phyloP scores from a whole-genome alignment of 2,888 invertebrate genomes.

The Calliscelio sp. region DNA sequence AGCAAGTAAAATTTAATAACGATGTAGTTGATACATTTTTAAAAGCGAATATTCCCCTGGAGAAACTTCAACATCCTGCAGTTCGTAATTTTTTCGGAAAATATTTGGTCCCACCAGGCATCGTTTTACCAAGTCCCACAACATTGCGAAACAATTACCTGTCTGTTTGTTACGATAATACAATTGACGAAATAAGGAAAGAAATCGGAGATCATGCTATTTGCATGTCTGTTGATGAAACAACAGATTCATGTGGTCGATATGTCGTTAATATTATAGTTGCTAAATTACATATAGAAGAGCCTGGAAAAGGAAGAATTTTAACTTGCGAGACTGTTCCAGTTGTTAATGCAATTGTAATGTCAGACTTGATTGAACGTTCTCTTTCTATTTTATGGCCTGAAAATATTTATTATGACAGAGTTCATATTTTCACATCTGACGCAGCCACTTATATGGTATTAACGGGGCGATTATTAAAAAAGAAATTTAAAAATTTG shows the following conservation, averaged over 20 bases:
- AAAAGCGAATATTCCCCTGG: constrained; percentile 3
- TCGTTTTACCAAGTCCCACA: not conserved
- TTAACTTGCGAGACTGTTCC: constrained; percentile 21
- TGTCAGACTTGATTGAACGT: constrained; percentile 22
- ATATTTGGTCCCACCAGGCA: not conserved
- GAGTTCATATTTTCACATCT: constrained; percentile 18
- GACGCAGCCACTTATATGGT: constrained; percentile 31
- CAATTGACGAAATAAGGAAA: not conserved
- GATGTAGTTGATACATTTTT: constrained; percentile 9
- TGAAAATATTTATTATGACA: constrained; percentile 1
- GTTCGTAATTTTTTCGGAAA: constrained; percentile 5
- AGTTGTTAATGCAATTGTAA: not conserved
- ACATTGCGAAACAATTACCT: constrained; percentile 15
- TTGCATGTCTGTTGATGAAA: constrained; percentile 50
- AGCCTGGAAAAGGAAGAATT: not conserved
- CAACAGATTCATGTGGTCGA: constrained; percentile 73
- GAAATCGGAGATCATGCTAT: not conserved
- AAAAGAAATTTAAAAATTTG: constrained; percentile 16
- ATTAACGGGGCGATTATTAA: not conserved
- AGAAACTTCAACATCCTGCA: constrained; percentile 4
- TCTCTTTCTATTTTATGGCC: constrained; percentile 21
- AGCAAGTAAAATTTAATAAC: not conserved
- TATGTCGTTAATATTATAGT: constrained; percentile 40
- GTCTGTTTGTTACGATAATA: not conserved
- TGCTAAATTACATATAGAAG: not conserved